Percentiles rank a stretch among this genome's conserved stretches.
phyloP scores from a whole-genome alignment of 2,888 invertebrate genomes.

The Lacanobia oleracea region DNA sequence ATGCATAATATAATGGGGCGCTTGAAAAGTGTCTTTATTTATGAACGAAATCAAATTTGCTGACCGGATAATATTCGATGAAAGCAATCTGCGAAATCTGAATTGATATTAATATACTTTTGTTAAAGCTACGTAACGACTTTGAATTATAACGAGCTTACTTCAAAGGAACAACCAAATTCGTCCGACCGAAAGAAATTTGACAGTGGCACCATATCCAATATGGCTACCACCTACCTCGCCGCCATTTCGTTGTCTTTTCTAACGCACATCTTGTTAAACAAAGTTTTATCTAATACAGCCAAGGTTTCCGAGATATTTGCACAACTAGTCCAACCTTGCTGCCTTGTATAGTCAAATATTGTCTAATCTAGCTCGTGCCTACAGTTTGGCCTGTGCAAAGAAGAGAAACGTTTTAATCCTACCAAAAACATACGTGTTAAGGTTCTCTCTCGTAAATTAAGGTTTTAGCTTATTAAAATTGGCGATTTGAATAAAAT shows the following conservation, averaged over 20 bases:
- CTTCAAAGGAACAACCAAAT: slow-evolving; percentile 6
- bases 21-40: neutral
- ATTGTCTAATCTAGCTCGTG: slow-evolving; percentile 42
- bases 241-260: slow-evolving; percentile 42
- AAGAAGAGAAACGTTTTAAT: slow-evolving; percentile 9
- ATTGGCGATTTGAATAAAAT: no score
- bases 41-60: no score
- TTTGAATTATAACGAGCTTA: slow-evolving; percentile 2
- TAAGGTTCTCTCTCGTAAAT: neutral
- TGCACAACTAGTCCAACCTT: slow-evolving; percentile 65
- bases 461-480: neutral
- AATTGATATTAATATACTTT: neutral
- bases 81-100: neutral
- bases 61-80: neutral
- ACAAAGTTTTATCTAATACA: slow-evolving; percentile 63
- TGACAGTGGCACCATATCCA: slow-evolving; percentile 30
- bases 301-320: slow-evolving; percentile 65
- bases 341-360: slow-evolving; percentile 64
- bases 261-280: slow-evolving; percentile 55
- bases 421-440: slow-evolving; percentile 1
- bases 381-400: slow-evolving; percentile 14
- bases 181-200: neutral
- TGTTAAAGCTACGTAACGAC: neutral
- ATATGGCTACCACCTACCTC: slow-evolving; percentile 31
- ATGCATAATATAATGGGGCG: slow-evolving; percentile 2